Percentiles rank a stretch among this genome's conserved stretches.
Evolutionary conservation across 2,113 vertebrate genomes (phyloP).

Genomic region (Rhinopomastus cyanomelas): DNA sequence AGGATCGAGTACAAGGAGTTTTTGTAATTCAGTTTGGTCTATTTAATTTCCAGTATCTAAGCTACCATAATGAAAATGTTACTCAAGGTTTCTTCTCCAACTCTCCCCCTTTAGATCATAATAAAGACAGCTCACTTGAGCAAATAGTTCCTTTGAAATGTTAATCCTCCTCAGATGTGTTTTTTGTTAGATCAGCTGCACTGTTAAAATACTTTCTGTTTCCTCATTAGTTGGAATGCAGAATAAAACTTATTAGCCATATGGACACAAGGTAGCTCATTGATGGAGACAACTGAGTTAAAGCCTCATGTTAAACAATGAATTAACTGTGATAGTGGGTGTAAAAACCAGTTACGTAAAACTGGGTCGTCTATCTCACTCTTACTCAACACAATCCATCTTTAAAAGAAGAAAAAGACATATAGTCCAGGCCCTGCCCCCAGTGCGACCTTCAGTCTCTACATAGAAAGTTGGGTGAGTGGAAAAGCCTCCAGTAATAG

Average conservation of each 20-base stretch:
- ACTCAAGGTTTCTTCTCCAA: constrained; percentile 64
- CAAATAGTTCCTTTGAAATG: constrained; percentile 73
- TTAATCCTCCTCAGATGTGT: constrained; percentile 68
- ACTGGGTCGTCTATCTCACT: neutral
- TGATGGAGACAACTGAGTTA: constrained; percentile 65
- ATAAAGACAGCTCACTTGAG: constrained; percentile 70
- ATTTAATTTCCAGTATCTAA: constrained; percentile 66
- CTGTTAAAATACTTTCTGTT: constrained; percentile 69
- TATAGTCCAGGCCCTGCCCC: neutral
- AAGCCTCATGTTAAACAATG: constrained; percentile 36
- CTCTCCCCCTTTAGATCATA: constrained; percentile 48
- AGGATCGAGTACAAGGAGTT: constrained; percentile 42
- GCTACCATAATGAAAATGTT: constrained; percentile 64
- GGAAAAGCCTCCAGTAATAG: neutral
- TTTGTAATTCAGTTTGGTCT: constrained; percentile 41
- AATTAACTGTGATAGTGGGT: constrained; percentile 38
- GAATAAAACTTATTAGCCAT: constrained; percentile 66
- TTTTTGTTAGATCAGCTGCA: constrained; percentile 73
- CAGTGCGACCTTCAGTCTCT: neutral
- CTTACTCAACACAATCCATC: neutral
- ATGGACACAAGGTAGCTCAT: constrained; percentile 63
- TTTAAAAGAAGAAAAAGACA: neutral
- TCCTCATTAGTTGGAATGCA: constrained; percentile 60
- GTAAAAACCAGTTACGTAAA: constrained; percentile 7
- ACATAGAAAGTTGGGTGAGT: neutral